phyloP scores from a whole-genome alignment of 64 coral and sea anemone species.

The Stylophora pistillata region DNA sequence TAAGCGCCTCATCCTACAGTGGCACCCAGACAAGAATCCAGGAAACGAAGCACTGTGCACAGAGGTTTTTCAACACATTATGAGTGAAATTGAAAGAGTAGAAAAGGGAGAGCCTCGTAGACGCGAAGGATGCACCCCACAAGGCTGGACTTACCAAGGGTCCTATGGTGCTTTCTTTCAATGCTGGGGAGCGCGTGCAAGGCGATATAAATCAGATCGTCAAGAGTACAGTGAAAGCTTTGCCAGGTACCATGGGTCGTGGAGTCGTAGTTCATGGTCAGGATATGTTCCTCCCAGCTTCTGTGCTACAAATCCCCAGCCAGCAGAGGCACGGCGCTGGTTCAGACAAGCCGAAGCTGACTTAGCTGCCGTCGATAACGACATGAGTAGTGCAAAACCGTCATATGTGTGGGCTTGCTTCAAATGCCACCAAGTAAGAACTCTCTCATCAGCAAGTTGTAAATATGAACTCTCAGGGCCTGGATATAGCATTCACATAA shows the following conservation, averaged over 20 bases:
- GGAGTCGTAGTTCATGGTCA: neutral
- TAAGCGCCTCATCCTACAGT: conserved; percentile 47
- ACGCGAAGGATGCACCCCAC: neutral
- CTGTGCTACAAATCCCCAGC: conserved; percentile 46
- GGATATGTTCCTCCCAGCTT: conserved; percentile 27
- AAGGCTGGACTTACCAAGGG: neutral
- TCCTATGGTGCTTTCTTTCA: conserved; percentile 10
- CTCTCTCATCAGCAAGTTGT: too few relatives aligned
- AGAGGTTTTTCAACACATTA: conserved; percentile 52
- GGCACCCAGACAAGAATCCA: conserved; percentile 79
- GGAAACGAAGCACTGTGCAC: conserved; percentile 63
- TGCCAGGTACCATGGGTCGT: conserved; percentile 5
- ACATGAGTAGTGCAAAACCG: neutral
- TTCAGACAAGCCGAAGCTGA: conserved; percentile 54
- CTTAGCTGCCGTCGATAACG: conserved; percentile 33
- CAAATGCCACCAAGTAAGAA: conserved; percentile 82
- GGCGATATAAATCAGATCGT: neutral
- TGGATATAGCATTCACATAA: too few relatives aligned
- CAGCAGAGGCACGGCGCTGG: conserved; percentile 55
- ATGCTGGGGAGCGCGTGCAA: conserved; percentile 27
- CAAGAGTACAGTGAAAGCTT: conserved; percentile 36
- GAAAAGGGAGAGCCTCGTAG: neutral
- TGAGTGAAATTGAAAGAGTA: conserved; percentile 13
- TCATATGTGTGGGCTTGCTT: conserved; percentile 81
- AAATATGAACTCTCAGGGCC: too few relatives aligned